Evolutionary conservation across 2,888 invertebrate species (phyloP).

Genomic region (Galerucella calmariensis): DNA sequence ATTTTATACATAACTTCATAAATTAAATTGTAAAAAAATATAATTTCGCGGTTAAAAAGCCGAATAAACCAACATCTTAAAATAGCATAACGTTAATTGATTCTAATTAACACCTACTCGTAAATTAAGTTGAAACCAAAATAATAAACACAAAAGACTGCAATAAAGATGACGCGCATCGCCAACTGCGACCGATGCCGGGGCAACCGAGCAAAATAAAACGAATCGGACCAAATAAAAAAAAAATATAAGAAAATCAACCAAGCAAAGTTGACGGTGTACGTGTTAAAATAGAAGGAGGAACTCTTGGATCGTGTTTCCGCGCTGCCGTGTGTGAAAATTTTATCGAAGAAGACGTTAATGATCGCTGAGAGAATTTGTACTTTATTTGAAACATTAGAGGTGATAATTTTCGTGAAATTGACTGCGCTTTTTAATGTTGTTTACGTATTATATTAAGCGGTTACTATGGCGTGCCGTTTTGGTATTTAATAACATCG

Average conservation of each 20-base stretch:
- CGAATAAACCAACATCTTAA: not conserved
- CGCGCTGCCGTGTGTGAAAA: slow-evolving; percentile 54
- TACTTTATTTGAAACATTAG: slow-evolving; percentile 35
- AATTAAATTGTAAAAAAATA: too few relatives aligned
- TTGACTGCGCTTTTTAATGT: not conserved
- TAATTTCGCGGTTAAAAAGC: not conserved
- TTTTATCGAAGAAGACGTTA: slow-evolving; percentile 42
- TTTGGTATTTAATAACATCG: too few relatives aligned
- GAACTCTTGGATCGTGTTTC: slow-evolving; percentile 44
- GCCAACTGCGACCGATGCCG: slow-evolving; percentile 46
- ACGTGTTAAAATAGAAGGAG: slow-evolving; percentile 4
- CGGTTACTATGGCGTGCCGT: too few relatives aligned
- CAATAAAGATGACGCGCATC: slow-evolving; percentile 48
- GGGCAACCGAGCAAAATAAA: not conserved
- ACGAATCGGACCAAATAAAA: not conserved
- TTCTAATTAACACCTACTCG: not conserved
- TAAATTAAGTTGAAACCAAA: not conserved
- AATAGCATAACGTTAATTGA: not conserved
- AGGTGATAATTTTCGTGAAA: slow-evolving; percentile 7
- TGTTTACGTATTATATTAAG: not conserved
- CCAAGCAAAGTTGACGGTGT: not conserved
- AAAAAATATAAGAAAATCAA: not conserved
- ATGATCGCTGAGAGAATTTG: slow-evolving; percentile 46
- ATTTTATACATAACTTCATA: too few relatives aligned
- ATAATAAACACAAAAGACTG: slow-evolving; percentile 1